A percentile compares a stretch with the other conserved stretches of the same genome.
phyloP scores from a whole-genome alignment of 2,888 invertebrate genomes.

The Calameuta filiformis region DNA sequence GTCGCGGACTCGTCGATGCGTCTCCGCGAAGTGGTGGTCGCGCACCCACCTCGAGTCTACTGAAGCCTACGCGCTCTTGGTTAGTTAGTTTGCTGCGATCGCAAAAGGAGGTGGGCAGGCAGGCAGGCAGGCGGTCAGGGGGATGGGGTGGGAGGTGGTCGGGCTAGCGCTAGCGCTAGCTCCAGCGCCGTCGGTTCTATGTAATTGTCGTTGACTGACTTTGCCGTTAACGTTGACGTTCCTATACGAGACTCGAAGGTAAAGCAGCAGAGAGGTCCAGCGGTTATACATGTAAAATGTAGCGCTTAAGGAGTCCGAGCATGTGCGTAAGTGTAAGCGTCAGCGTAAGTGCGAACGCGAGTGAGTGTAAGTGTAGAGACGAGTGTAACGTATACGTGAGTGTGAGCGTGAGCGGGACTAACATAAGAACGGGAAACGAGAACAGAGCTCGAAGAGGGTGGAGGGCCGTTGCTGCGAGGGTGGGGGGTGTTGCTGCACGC shows the following conservation, averaged over 20 bases:
- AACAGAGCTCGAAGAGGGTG: conserved; percentile 35
- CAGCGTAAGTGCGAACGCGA: background rate
- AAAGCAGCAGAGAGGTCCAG: too few relatives aligned
- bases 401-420: conserved; percentile 21
- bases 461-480: conserved; percentile 42
- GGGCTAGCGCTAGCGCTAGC: conserved; percentile 18
- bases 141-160: background rate
- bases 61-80: conserved; percentile 28
- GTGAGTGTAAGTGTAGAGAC: background rate
- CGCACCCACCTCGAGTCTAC: conserved; percentile 55
- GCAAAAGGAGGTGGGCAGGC: background rate
- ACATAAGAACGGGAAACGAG: conserved; percentile 2
- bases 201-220: conserved; percentile 11
- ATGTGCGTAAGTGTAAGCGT: too few relatives aligned
- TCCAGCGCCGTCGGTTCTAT: conserved; percentile 22
- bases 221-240: too few relatives aligned
- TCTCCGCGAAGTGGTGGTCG: conserved; percentile 40
- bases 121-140: background rate
- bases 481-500: conserved; percentile 23
- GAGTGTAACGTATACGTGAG: conserved; percentile 9
- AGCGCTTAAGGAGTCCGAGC: too few relatives aligned
- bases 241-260: too few relatives aligned
- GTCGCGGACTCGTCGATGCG: conserved; percentile 45
- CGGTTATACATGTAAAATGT: too few relatives aligned
- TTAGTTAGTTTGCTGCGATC: conserved; percentile 26